Evolutionary conservation across 1,140 invertebrate species (phyloP).

Genomic region (Oryzaephilus surinamensis): DNA sequence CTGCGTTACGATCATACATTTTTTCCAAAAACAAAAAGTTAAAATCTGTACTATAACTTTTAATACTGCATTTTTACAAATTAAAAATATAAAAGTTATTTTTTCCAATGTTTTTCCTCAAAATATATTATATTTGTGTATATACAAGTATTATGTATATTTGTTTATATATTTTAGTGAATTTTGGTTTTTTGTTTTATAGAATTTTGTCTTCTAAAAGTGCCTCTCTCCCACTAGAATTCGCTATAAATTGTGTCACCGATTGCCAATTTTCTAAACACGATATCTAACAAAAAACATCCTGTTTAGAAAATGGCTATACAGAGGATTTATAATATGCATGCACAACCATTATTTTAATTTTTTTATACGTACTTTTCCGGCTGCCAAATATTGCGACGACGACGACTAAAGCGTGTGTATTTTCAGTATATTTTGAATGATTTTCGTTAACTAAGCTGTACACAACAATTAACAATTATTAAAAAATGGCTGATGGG

Average conservation of each 20-base stretch:
- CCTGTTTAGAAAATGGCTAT: no score
- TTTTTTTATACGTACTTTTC: slow-evolving; percentile 2
- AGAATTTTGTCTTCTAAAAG: slow-evolving; percentile 11
- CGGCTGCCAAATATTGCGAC: no score
- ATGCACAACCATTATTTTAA: slow-evolving; percentile 28
- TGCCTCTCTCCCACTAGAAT: slow-evolving; percentile 33
- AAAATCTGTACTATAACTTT: slow-evolving; percentile 2
- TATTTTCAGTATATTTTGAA: slow-evolving; percentile 5
- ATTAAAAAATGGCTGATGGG: slow-evolving; percentile 18
- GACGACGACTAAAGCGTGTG: no score
- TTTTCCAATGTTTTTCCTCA: no score
- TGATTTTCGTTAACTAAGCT: slow-evolving; percentile 29
- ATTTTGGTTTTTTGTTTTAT: slow-evolving; percentile 12
- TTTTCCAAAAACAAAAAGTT: no score
- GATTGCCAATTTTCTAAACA: slow-evolving; percentile 26
- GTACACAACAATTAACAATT: slow-evolving; percentile 33
- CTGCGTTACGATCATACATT: slow-evolving; percentile 6
- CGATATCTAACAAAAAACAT: slow-evolving; percentile 22
- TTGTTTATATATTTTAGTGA: no score
- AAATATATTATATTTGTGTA: slow-evolving; percentile 28
- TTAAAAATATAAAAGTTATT: slow-evolving; percentile 10
- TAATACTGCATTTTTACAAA: slow-evolving; percentile 21
- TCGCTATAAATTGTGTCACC: slow-evolving; percentile 29
- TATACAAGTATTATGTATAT: slow-evolving; percentile 22
- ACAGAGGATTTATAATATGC: no score